Percentiles rank a stretch among this genome's conserved stretches.
Conservation (phyloP, 2,888 invertebrate genomes). For the Scelioninae gen. 1 region DNA sequence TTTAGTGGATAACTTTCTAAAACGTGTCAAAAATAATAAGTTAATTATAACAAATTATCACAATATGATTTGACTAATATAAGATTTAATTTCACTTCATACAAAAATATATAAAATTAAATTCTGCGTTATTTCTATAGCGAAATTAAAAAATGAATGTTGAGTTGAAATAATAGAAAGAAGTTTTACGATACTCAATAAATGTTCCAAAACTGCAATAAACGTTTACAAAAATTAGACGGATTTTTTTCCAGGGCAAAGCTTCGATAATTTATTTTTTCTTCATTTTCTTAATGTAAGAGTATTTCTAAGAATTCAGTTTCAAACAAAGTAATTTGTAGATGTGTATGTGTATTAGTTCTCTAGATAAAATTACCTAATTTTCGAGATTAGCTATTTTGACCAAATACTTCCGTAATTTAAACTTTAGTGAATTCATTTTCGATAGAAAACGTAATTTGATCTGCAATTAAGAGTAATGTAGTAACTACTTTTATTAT, state of each 20-base stretch:
- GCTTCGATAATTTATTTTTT: no score
- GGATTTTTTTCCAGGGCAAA: not conserved
- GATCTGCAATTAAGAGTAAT: not conserved
- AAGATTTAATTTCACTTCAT: no score
- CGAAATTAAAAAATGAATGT: no score
- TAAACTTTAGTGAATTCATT: constrained; percentile 2
- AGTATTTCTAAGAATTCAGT: not conserved
- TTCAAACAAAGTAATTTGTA: not conserved
- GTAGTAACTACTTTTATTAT: not conserved
- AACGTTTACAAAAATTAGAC: no score
- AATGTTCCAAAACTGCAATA: no score
- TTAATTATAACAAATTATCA: no score
- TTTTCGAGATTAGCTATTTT: constrained; percentile 3
- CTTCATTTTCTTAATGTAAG: no score
- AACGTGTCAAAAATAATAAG: no score
- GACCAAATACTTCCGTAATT: constrained; percentile 5
- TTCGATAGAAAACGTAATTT: constrained; percentile 3
- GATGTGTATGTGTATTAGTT: not conserved
- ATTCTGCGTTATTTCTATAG: no score
- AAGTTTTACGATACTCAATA: no score
- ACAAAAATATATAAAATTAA: not conserved
- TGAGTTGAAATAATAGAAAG: no score
- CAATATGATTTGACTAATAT: no score
- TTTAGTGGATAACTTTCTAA: not conserved
- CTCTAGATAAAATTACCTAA: constrained; percentile 2